These are phyloP conservation scores for Anseranas semipalmata DNA, from an alignment of 2,113 vertebrate genomes.

Conservation along the genomic window DNA sequence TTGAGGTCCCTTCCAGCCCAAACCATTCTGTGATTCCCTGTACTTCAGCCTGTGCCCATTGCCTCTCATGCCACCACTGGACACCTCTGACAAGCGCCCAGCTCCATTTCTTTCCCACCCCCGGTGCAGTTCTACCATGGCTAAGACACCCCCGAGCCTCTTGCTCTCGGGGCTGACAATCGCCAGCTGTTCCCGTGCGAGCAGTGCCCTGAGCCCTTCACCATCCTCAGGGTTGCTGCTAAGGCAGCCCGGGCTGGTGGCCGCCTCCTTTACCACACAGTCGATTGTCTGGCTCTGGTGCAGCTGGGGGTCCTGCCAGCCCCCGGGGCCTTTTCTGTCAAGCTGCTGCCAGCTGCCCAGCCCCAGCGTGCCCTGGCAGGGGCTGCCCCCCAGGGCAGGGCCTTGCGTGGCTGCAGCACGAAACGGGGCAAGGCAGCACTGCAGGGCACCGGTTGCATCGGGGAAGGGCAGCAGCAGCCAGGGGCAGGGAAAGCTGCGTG, in stretches of 20 bases:
- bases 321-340: neutral
- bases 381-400: neutral
- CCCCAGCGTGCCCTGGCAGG: too few species aligned
- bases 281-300: neutral
- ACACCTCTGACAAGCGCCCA: neutral
- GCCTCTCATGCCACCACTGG: too few species aligned
- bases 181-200: neutral
- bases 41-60: too few species aligned
- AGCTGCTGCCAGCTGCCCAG: rapidly evolving
- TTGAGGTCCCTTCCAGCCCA: too few species aligned
- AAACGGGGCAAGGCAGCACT: neutral
- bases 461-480: too few species aligned
- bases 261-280: neutral
- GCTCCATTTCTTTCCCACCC: neutral
- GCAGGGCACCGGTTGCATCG: neutral
- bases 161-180: too few species aligned
- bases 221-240: neutral
- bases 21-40: too few species aligned
- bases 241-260: too few species aligned
- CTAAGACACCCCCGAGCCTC: neutral
- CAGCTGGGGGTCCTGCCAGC: too few species aligned
- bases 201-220: neutral
- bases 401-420: neutral
- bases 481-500: too few species aligned
- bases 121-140: neutral